Base-by-base conservation (phyloP, 1,140 invertebrate species). In the Heterodera schachtii region DNA sequence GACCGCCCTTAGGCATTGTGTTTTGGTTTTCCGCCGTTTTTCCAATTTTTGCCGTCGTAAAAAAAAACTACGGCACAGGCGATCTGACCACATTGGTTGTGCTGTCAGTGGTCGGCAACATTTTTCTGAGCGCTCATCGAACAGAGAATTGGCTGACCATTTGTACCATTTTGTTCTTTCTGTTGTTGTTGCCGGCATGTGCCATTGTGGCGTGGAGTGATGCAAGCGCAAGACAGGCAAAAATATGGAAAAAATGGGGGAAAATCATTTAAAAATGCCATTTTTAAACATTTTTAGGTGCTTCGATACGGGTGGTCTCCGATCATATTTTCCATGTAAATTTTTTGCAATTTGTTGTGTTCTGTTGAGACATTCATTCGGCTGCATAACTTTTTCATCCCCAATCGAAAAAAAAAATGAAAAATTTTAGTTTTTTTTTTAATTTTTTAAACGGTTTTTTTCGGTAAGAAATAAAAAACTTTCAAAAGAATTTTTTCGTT, bases 241-340 rank as follows among this genome's bases (percentile, higher is more conserved):
- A 19, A 52, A 49, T 49, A 49, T 6, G 9, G 47, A 49, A 52
- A 52, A 52, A 8, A 52, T 52, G 6, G 49, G 6, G 6, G 6
- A 52, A 52, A 31, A 31, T 31, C 11, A 52, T 52, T 8, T 11
- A 52, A 52, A 8, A 52, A 6, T 11, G 6, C 49, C 49, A 52
- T 52, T 52, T 52, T 31, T 31, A 31, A 31, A 31, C 31, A 13
- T 19, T 19, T 64, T 64, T 19, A 64, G 46, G 86, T 90, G 1
- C 76, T 90, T 4, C 31, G 71, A 21, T 75, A 87, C 57, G 89
- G 89, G 13, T 90, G 89, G 89, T 80, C 86, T 11, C 89, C 89
- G 9, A 87, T 90, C 46, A 82, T 90, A n/a, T 88, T 90, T 75
- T 86, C 87, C 9, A 89, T 88, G 86, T 80, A 41, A 78, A 52